Base-by-base conservation (phyloP, 1,140 invertebrate genomes). In the Rhagoletis zephyria region DNA sequence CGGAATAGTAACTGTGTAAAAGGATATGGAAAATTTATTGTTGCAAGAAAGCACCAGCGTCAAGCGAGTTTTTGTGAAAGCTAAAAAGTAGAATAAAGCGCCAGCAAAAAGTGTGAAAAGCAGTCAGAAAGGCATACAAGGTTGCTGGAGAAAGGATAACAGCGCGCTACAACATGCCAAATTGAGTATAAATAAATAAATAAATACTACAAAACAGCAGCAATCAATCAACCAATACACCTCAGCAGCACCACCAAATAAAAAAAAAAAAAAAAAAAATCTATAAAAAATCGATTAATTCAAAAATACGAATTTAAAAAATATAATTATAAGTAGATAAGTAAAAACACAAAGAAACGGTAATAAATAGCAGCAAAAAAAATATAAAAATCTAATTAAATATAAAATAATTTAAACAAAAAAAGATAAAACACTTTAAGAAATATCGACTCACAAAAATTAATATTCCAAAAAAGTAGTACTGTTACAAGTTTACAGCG, bases 191-290 rank as follows among this genome's bases (percentile, higher is more conserved):
- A 48, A 56, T 85, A 19, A 48, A 85, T 56, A 56, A 77, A 6
- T 51, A 42, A 77, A 16, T 48, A 77, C 3, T 30, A 77, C 19
- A 59, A 4, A 51, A 87, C 61, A 85, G 74, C 86, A 89, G n/a
- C 64, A 87, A 65, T 77, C 60, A 56, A 88, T 5, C 87, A 87
- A 86, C 64, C 59, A 60, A 60, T 63, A 85, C 56, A 85, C 74
- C 74, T 81, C 74, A 81, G 48, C n/a, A 51, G 48, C 74, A 81
- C 74, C 74, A 81, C 74, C 74, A 81, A 81, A 81, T 30, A 7
- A 85, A 45, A 48, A 6, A 16, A 77, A 87, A 77, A 10, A 85
- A 85, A 14, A 65, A 19, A 19, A 40, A 67, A 65, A 10, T 56
- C 16, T 85, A 87, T 65, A 56, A 56, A 7, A 65, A 51, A 40